Evolutionary conservation across 2,113 vertebrate genomes (phyloP).

Genomic region (Heterochromis multidens): DNA sequence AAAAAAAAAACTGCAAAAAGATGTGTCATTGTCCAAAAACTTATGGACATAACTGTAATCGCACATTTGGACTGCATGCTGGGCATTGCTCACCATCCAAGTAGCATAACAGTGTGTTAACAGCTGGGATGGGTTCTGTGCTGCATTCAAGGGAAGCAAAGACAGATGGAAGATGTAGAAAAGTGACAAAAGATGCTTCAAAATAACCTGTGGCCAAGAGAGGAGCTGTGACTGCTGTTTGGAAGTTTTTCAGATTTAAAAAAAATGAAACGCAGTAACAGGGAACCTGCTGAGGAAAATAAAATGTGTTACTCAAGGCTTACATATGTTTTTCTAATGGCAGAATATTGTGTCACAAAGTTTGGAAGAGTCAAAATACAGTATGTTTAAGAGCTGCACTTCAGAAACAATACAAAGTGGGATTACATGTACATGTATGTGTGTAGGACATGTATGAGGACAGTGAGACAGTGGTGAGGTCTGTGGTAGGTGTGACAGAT

Average conservation of each 20-base stretch:
- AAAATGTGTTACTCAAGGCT: neutral
- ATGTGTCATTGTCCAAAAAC: neutral
- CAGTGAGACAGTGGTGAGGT: neutral
- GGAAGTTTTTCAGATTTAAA: neutral
- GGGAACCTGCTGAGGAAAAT: accelerated
- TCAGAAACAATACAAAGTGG: no score
- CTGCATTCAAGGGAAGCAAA: neutral
- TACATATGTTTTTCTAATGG: no score
- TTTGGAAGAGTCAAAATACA: no score
- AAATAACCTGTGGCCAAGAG: neutral
- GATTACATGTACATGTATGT: neutral
- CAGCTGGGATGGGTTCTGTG: neutral
- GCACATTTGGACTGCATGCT: no score
- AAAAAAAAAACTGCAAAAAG: neutral
- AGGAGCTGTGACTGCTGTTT: neutral
- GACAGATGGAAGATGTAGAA: neutral
- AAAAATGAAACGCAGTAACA: neutral
- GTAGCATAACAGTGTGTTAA: neutral
- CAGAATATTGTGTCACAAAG: no score
- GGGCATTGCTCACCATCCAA: no score
- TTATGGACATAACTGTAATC: neutral
- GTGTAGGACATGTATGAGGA: neutral
- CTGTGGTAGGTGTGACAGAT: neutral
- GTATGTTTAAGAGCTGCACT: no score
- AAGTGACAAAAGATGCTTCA: neutral